Conservation (phyloP, 2,797 vertebrate species). For the Microctenopoma steveboyesi region DNA sequence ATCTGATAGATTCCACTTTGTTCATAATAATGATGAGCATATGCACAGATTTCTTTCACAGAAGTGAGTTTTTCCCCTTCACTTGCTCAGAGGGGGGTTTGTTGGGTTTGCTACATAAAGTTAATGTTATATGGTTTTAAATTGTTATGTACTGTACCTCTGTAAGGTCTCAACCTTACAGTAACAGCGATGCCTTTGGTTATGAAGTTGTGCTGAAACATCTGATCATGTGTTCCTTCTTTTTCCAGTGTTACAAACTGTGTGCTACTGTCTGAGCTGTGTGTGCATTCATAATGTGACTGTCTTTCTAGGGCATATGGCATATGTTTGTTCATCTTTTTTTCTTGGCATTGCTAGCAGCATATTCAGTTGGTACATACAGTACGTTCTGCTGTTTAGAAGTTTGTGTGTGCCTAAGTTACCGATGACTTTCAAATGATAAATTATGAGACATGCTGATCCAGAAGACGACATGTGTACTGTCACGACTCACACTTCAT, state of each 20-base stretch:
- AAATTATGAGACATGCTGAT: conserved; percentile 9
- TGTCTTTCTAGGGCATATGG: conserved; percentile 26
- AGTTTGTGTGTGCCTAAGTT: conserved; percentile 2
- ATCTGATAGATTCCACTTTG: too few species aligned
- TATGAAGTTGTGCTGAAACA: too few species aligned
- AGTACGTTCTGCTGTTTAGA: neutral
- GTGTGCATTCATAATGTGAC: conserved; percentile 29
- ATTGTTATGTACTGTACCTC: too few species aligned
- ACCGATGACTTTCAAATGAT: conserved; percentile 13
- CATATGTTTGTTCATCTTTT: conserved; percentile 14
- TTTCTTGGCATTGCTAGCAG: conserved; percentile 4
- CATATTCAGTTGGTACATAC: conserved; percentile 5
- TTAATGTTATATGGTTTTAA: too few species aligned
- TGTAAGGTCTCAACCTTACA: too few species aligned
- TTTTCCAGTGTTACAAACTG: conserved; percentile 12
- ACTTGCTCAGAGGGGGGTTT: too few species aligned
- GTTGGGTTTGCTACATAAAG: too few species aligned
- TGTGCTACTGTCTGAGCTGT: conserved; percentile 20
- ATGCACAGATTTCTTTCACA: too few species aligned
- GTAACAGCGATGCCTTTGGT: too few species aligned
- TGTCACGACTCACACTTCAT: neutral
- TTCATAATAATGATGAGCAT: too few species aligned
- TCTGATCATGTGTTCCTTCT: conserved; percentile 36
- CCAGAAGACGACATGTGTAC: neutral
- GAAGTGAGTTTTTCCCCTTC: too few species aligned